Percentiles rank a stretch among this genome's conserved stretches.
Evolutionary conservation across 2,888 invertebrate genomes (phyloP).

Genomic region (Pristionchus mayeri): DNA sequence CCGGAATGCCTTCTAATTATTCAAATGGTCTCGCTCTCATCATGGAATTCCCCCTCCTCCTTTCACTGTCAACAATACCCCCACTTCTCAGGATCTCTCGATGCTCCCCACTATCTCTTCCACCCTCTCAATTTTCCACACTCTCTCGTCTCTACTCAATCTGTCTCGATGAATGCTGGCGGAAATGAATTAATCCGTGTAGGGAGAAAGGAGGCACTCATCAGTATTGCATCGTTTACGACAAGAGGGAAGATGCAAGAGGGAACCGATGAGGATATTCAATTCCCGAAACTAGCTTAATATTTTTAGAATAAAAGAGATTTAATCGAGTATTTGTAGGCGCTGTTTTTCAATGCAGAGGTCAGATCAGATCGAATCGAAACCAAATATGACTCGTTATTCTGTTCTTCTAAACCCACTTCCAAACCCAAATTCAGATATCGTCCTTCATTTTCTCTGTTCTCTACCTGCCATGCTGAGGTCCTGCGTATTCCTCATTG

Average conservation of each 20-base stretch:
- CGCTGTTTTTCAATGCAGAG: too few species aligned
- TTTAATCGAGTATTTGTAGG: too few species aligned
- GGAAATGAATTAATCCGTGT: constrained; percentile 48
- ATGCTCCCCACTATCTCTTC: neutral
- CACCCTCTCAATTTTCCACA: neutral
- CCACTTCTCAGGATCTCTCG: neutral
- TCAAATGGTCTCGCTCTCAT: constrained; percentile 34
- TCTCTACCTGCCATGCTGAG: constrained; percentile 89
- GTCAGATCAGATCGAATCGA: too few species aligned
- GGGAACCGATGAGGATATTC: neutral
- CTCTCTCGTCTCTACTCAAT: constrained; percentile 21
- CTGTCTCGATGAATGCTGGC: constrained; percentile 23
- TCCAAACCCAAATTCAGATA: too few species aligned
- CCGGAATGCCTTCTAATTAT: constrained; percentile 21
- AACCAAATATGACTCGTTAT: too few species aligned
- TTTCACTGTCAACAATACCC: constrained; percentile 35
- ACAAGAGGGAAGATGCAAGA: constrained; percentile 6
- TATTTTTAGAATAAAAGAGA: too few species aligned
- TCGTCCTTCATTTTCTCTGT: too few species aligned
- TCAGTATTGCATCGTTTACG: constrained; percentile 42
- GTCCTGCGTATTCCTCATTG: constrained; percentile 88
- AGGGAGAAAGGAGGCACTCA: neutral
- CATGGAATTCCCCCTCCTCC: neutral
- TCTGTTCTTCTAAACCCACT: too few species aligned
- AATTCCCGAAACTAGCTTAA: too few species aligned